phyloP scores from a whole-genome alignment of 2,888 invertebrate species.

The Smittia aterrima region DNA sequence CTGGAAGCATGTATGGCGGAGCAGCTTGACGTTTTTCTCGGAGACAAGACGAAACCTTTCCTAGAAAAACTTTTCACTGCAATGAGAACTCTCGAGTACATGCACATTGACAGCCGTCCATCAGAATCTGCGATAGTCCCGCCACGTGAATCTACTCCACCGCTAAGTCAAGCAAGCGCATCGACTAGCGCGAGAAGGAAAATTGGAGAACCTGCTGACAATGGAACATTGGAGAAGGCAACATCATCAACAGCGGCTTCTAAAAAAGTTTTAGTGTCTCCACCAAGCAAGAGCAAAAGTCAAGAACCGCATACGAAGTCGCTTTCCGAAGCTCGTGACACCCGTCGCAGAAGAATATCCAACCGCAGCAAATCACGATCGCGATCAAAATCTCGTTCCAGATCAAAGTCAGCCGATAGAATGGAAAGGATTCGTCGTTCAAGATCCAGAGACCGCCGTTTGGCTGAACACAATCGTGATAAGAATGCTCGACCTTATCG shows the following conservation, averaged over 20 bases:
- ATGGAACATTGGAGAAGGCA: constrained; percentile 42
- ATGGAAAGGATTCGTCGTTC: constrained; percentile 49
- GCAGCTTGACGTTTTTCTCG: constrained; percentile 88
- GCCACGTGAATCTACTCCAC: constrained; percentile 44
- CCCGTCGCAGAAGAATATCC: constrained; percentile 51
- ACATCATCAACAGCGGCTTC: constrained; percentile 38
- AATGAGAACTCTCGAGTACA: constrained; percentile 52
- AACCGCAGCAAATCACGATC: constrained; percentile 57
- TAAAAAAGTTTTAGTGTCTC: not conserved
- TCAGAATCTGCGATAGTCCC: constrained; percentile 52
- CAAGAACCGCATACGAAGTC: constrained; percentile 47
- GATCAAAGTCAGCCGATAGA: constrained; percentile 67
- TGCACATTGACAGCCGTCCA: constrained; percentile 43
- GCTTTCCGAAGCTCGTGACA: constrained; percentile 45
- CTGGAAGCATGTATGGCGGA: constrained; percentile 86
- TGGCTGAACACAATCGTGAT: constrained; percentile 56
- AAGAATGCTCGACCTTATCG: constrained; percentile 60
- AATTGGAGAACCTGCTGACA: constrained; percentile 34
- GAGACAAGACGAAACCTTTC: constrained; percentile 79
- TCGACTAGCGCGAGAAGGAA: constrained; percentile 46
- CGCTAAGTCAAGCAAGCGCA: constrained; percentile 21
- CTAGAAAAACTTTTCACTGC: constrained; percentile 73
- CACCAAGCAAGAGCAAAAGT: constrained; percentile 32
- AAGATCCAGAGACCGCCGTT: constrained; percentile 56
- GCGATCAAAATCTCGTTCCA: constrained; percentile 56